Conservation (phyloP, 2,797 vertebrate species). For the Premnoplex brunnescens region DNA sequence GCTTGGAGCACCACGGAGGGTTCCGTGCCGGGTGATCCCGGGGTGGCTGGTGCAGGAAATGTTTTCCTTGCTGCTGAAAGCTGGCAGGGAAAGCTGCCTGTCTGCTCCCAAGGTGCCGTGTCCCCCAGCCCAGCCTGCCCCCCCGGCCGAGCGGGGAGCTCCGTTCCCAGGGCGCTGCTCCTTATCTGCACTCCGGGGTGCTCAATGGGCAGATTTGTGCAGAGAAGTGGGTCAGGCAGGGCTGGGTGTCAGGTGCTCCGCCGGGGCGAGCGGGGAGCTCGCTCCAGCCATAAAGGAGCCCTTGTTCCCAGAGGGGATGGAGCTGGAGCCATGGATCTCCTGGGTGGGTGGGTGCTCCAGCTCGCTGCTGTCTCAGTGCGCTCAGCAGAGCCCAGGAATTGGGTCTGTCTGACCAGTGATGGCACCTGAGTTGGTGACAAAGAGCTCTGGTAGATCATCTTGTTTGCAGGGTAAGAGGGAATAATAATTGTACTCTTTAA, state of each 20-base stretch:
- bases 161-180: neutral
- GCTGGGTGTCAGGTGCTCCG: neutral
- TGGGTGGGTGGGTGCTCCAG: neutral
- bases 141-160: neutral
- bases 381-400: neutral
- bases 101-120: neutral
- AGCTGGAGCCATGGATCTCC: neutral
- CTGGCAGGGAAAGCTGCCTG: slow-evolving; percentile 27
- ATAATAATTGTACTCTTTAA: neutral
- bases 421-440: neutral
- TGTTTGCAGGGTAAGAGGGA: neutral
- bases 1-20: neutral
- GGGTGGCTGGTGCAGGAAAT: neutral
- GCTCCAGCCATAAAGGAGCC: neutral
- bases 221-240: neutral
- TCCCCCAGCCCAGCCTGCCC: neutral
- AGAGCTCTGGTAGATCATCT: neutral
- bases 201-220: slow-evolving; percentile 15
- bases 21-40: neutral
- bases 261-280: neutral
- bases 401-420: neutral
- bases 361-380: rapidly evolving
- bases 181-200: neutral
- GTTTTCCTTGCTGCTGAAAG: neutral
- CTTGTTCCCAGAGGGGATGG: neutral